Conservation (phyloP, 2,888 invertebrate genomes). For the Prosapia bicincta region DNA sequence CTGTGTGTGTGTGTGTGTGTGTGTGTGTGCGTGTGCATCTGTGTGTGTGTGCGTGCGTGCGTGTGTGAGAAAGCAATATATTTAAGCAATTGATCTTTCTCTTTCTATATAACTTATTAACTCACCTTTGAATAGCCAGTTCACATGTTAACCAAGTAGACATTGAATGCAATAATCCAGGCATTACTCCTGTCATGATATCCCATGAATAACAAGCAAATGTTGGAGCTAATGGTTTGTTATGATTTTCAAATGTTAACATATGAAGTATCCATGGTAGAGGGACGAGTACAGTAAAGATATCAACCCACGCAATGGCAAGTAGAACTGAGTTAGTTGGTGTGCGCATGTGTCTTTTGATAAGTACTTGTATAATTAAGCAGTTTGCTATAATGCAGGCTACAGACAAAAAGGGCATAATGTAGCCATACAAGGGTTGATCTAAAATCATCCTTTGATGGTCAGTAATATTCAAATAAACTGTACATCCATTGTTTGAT, state of each 20-base stretch:
- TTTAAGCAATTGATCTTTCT: no score
- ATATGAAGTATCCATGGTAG: slow-evolving; percentile 90
- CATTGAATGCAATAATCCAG: slow-evolving; percentile 88
- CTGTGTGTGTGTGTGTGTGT: no score
- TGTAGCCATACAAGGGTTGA: slow-evolving; percentile 59
- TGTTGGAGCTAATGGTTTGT: slow-evolving; percentile 71
- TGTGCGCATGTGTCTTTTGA: slow-evolving; percentile 86
- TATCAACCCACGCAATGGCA: slow-evolving; percentile 95
- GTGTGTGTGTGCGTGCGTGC: no score
- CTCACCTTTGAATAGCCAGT: slow-evolving; percentile 75
- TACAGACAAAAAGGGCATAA: slow-evolving; percentile 79
- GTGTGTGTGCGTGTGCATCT: no score
- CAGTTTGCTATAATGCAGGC: slow-evolving; percentile 90
- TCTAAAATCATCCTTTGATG: slow-evolving; percentile 44
- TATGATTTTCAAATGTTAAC: slow-evolving; percentile 86
- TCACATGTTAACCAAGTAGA: slow-evolving; percentile 92
- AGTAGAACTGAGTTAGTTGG: slow-evolving; percentile 90
- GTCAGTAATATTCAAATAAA: not conserved
- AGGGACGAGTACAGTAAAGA: slow-evolving; percentile 87
- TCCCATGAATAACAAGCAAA: slow-evolving; percentile 76
- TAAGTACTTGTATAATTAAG: slow-evolving; percentile 83
- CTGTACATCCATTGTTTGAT: not conserved
- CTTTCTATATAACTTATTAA: no score
- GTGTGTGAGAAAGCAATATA: no score
- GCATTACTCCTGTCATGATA: slow-evolving; percentile 78